Evolutionary conservation across 1,140 invertebrate species (phyloP).

Genomic region (Argopecten irradians): DNA sequence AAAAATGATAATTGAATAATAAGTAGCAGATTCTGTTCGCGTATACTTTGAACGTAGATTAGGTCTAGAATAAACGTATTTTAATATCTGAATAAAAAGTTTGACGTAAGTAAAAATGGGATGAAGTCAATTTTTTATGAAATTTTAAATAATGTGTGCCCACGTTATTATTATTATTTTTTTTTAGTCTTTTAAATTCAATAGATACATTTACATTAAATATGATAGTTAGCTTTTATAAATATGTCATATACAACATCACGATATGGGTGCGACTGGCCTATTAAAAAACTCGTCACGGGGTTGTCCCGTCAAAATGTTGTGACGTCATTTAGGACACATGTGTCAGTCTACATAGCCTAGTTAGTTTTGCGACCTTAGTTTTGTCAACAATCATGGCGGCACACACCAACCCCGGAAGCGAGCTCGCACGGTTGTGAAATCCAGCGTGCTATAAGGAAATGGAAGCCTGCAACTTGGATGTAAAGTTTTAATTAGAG

Average conservation of each 20-base stretch:
- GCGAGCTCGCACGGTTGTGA: not conserved
- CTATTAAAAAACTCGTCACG: not conserved
- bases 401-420: not conserved
- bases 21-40: too few relatives aligned
- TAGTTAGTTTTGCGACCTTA: too few relatives aligned
- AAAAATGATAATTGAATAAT: too few relatives aligned
- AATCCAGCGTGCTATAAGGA: not conserved
- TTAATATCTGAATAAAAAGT: too few relatives aligned
- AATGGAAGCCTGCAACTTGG: not conserved
- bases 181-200: not conserved
- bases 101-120: too few relatives aligned
- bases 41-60: too few relatives aligned
- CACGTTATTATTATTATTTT: too few relatives aligned
- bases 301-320: not conserved
- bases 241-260: not conserved
- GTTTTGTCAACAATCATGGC: constrained; percentile 16
- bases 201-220: not conserved
- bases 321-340: not conserved
- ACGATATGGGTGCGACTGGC: not conserved
- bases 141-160: too few relatives aligned
- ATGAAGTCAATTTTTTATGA: too few relatives aligned
- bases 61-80: too few relatives aligned
- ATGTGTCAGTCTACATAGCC: not conserved
- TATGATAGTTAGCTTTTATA: not conserved
- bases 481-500: not conserved